Conservation (phyloP, 2,888 invertebrate species). For the Sinopyrophorus schimmeli region DNA sequence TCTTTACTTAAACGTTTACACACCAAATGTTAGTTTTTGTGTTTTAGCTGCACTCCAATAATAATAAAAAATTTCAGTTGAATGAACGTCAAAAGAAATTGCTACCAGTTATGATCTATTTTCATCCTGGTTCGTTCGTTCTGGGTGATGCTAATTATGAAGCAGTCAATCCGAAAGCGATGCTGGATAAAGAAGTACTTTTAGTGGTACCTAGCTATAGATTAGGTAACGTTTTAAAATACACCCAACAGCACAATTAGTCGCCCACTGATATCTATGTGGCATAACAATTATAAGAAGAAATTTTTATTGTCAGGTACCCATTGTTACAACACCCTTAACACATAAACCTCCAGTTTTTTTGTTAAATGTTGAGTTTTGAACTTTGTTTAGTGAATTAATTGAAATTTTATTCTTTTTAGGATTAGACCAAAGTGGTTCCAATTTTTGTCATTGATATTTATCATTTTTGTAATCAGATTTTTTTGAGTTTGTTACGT, state of each 20-base stretch:
- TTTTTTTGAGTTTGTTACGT: no score
- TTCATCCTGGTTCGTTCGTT: slow-evolving; percentile 75
- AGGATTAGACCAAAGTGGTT: no score
- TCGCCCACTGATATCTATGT: no score
- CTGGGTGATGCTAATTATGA: slow-evolving; percentile 68
- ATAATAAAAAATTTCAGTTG: slow-evolving; percentile 2
- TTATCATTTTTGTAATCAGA: no score
- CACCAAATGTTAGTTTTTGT: slow-evolving; percentile 57
- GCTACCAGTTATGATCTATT: slow-evolving; percentile 75
- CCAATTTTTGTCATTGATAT: no score
- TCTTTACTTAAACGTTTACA: slow-evolving; percentile 77
- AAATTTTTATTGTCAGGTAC: no score
- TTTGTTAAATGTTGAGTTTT: no score
- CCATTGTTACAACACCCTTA: no score
- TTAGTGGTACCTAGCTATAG: slow-evolving; percentile 72
- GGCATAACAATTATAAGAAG: no score
- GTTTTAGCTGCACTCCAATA: not conserved
- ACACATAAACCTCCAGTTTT: no score
- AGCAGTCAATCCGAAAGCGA: slow-evolving; percentile 70
- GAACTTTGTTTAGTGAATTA: not conserved
- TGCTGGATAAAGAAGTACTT: slow-evolving; percentile 70
- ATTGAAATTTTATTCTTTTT: slow-evolving; percentile 1
- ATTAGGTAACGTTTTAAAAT: slow-evolving; percentile 57
- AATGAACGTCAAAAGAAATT: slow-evolving; percentile 13
- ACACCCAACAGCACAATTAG: no score